A percentile compares a stretch with the other conserved stretches of the same genome.
Conservation (phyloP, 1,140 invertebrate species). For the Hylaeus anthracinus region DNA sequence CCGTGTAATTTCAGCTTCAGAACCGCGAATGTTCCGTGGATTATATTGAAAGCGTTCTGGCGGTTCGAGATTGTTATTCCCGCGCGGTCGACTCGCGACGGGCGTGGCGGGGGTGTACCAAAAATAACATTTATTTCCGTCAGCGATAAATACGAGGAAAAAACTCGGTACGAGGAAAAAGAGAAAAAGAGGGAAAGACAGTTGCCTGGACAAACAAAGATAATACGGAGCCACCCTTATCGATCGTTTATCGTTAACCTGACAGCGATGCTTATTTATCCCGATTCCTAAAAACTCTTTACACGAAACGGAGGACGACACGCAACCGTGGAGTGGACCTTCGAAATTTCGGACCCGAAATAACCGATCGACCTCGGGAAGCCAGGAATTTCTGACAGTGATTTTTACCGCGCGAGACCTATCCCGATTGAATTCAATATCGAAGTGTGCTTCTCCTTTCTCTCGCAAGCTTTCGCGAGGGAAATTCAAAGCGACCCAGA, state of each 20-base stretch:
- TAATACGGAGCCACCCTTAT: constrained; percentile 15
- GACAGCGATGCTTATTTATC: constrained; percentile 8
- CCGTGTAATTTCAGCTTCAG: constrained; percentile 2
- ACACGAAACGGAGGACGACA: not conserved
- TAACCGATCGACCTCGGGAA: not conserved
- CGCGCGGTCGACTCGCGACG: not conserved
- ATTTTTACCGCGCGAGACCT: not conserved
- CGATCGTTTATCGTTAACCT: constrained; percentile 14
- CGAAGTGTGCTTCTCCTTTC: not conserved
- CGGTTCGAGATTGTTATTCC: constrained; percentile 17
- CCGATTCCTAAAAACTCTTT: not conserved
- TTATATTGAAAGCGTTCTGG: constrained; percentile 25
- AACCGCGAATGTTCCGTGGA: not conserved
- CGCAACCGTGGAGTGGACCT: not conserved
- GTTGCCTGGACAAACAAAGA: constrained; percentile 36
- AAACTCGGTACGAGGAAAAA: not conserved
- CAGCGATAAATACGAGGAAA: constrained; percentile 10
- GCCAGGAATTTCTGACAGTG: not conserved
- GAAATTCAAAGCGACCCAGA: constrained; percentile 23
- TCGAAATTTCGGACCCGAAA: not conserved
- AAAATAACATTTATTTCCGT: constrained; percentile 35
- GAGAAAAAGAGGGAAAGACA: not conserved
- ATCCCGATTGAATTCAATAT: constrained; percentile 15
- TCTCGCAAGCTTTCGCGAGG: not conserved
- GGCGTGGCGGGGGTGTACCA: not conserved